Evolutionary conservation across 2,113 vertebrate species (phyloP).

Genomic region (Datnioides undecimradiatus): DNA sequence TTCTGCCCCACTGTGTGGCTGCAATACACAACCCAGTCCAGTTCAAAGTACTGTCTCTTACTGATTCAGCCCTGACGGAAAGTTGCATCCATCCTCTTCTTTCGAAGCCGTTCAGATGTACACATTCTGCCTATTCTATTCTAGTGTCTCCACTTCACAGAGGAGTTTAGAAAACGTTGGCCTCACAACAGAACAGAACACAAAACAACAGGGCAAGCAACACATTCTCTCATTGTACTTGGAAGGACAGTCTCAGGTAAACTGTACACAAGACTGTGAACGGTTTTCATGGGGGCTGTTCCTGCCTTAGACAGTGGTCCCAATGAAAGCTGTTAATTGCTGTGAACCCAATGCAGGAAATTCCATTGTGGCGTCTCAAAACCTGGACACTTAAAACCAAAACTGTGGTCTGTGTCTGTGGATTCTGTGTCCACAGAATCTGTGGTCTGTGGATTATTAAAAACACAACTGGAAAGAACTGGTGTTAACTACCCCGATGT

Average conservation of each 20-base stretch:
- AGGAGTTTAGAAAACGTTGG: too few species aligned
- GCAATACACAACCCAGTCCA: not conserved
- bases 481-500: not conserved
- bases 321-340: not conserved
- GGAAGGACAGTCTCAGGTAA: not conserved
- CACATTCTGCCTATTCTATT: too few species aligned
- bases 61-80: not conserved
- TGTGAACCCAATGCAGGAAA: not conserved
- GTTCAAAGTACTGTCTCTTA: too few species aligned
- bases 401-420: too few species aligned
- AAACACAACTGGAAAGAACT: not conserved
- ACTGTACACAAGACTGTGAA: not conserved
- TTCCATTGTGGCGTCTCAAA: not conserved
- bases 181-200: too few species aligned
- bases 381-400: not conserved
- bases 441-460: not conserved
- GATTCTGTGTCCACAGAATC: too few species aligned
- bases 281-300: not conserved
- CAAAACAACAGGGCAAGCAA: too few species aligned
- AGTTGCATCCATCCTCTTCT: not conserved
- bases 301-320: not conserved
- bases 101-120: too few species aligned
- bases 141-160: too few species aligned
- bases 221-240: not conserved
- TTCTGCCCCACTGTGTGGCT: not conserved